Base-by-base conservation (phyloP, 23 tunicate genomes). In the Styela clava region DNA sequence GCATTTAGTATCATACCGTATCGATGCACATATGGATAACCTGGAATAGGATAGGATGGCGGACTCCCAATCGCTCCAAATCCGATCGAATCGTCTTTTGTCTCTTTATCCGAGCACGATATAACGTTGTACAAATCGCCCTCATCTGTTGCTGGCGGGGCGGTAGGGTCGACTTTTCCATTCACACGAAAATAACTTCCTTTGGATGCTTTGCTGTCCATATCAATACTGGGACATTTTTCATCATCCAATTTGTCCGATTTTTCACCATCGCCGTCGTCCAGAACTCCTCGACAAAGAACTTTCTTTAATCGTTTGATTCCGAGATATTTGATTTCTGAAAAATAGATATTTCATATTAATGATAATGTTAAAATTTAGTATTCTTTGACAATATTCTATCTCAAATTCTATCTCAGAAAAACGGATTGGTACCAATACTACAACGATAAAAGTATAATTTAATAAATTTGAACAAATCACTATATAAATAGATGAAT, bases 251-350 rank as follows among this genome's bases (percentile, higher is more conserved):
- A 5, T 44, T 44, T 44, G 7, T 44, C 56, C 9, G 56, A 44
- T 44, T 44, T 44, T 44, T 12, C 56, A 44, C 12, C 56, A 44
- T 44, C 56, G 7, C 7, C 56, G 56, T 74, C 63, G 3, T 21
- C 63, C 7, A 36, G 2, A 74, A 21, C 22, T 27, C 24, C 18
- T 22, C 30, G 30, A 74, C 62, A 74, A 22, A 37, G 30, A 34
- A 74, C 64, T 52, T 76, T 76, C 2, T 1, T 52, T 26, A 76
- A 27, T 29, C 52, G 0, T 52, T 76, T 76, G 64, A 76, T 16
- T 76, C 81, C 81, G n/a, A 76, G 81, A 44, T 76, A 76, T 76
- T 76, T 76, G 0, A 76, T 76, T 44, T 76, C 81, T 76, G 16
- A 5, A 25, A 25, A 27, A 67, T n/a, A 67, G 12, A 67, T 67